Conservation (phyloP, 2,888 invertebrate species). For the Oligia latruncula region DNA sequence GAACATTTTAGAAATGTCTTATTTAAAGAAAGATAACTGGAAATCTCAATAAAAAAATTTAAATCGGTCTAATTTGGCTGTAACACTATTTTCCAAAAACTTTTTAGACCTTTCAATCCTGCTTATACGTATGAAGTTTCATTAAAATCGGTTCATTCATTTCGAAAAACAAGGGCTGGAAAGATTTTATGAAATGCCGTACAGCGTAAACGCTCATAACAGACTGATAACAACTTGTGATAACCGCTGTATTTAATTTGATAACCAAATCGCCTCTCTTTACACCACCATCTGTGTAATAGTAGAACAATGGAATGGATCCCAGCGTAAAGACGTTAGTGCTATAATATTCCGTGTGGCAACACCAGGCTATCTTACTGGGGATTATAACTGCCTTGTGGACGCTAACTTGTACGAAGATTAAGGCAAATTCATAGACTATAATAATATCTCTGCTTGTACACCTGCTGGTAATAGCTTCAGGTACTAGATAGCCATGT, state of each 20-base stretch:
- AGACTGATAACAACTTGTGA: neutral
- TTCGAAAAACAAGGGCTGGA: too few relatives aligned
- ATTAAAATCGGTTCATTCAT: too few relatives aligned
- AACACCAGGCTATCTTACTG: neutral
- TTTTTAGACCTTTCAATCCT: too few relatives aligned
- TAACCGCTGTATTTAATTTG: too few relatives aligned
- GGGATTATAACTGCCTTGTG: constrained; percentile 23
- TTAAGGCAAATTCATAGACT: constrained; percentile 31
- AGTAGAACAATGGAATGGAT: neutral
- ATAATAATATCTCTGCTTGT: constrained; percentile 28
- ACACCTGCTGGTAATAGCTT: constrained; percentile 25
- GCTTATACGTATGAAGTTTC: too few relatives aligned
- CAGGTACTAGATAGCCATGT: neutral
- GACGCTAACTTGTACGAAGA: constrained; percentile 20
- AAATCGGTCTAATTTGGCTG: too few relatives aligned
- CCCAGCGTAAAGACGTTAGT: neutral
- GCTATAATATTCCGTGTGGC: constrained; percentile 35
- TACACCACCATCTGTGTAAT: neutral
- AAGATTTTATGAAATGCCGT: too few relatives aligned
- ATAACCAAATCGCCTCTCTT: neutral
- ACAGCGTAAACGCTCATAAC: too few relatives aligned
- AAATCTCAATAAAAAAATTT: too few relatives aligned
- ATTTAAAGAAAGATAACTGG: too few relatives aligned
- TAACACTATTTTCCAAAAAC: too few relatives aligned
- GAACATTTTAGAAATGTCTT: too few relatives aligned